Base-by-base conservation (phyloP, 2,113 vertebrate genomes). In the Bufo bufo region DNA sequence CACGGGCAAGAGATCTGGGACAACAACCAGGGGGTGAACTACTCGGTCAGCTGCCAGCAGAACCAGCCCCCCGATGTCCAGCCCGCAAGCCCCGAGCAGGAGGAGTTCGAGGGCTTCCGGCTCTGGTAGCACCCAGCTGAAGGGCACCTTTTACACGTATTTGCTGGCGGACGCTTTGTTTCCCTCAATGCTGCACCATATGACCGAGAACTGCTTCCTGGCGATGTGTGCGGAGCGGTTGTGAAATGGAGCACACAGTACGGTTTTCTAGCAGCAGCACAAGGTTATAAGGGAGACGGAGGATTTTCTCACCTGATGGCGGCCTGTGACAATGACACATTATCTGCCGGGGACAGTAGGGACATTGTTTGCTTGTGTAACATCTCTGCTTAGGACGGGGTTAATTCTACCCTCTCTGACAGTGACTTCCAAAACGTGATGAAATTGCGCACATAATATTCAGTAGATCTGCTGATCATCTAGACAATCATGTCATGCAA, bases 31-130 rank as follows among this genome's bases (percentile, higher is more conserved):
- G 87, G 87, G 4, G 59, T 0, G 1, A 89, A 89, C 72, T 89
- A 89, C 82, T 78, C 72, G 2, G 72, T 89, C 47, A 58, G 4
- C 61, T 89, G 81, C 33, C 59, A 89, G 20, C 88, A 19, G 74
- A 89, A 89, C 1, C 82, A 58, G 19, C 45, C 10, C 87, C 89
- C 91, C 4, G 85, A 91, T 63, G 94, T 93, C 89, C 93, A 92
- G 87, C 92, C 90, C 19, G 91, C 86, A 19, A 91, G 89, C 52
- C 61, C 19, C 0, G 89, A 47, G 69, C 92, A 87, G 83, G 52
- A 92, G n/a, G 72, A 65, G 16, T 58, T 49, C 23, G 81, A 9
- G 13, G 49, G 72, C 47, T 12, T 49, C 1, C 81, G 13, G 61
- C 81, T 69, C 13, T 89, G 87, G 87, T 89, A 89, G 87, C 43